Conservation (phyloP, 2,888 invertebrate species). For the Pollenia angustigena region DNA sequence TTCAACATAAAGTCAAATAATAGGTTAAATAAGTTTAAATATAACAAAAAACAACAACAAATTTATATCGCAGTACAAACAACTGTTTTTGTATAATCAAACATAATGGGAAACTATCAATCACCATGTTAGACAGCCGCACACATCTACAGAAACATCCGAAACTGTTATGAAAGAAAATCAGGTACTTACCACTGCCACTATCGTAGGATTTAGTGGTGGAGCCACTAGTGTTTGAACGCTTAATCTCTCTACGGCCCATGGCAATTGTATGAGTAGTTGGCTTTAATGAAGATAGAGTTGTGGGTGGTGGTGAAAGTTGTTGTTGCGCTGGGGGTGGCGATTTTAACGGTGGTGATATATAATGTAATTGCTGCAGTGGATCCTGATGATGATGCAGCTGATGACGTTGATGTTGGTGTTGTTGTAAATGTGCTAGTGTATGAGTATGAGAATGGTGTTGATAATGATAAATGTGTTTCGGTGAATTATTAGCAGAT, state of each 20-base stretch:
- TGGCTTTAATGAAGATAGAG: slow-evolving; percentile 52
- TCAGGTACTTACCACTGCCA: slow-evolving; percentile 81
- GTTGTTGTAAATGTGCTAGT: slow-evolving; percentile 68
- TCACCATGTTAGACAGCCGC: slow-evolving; percentile 36
- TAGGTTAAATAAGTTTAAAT: too few species aligned
- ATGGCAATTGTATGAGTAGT: slow-evolving; percentile 76
- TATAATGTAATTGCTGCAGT: slow-evolving; percentile 46
- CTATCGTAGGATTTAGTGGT: slow-evolving; percentile 82
- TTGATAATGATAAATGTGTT: slow-evolving; percentile 71
- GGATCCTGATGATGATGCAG: slow-evolving; percentile 66
- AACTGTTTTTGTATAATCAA: slow-evolving; percentile 2
- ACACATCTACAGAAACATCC: slow-evolving; percentile 15
- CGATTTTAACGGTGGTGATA: slow-evolving; percentile 66
- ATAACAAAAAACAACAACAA: not conserved
- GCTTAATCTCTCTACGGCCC: slow-evolving; percentile 84
- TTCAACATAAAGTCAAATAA: too few species aligned
- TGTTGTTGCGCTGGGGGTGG: slow-evolving; percentile 68
- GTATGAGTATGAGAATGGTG: slow-evolving; percentile 69
- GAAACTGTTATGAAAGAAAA: not conserved
- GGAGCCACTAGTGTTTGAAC: slow-evolving; percentile 83
- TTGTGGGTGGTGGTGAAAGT: slow-evolving; percentile 58
- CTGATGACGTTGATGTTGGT: slow-evolving; percentile 66
- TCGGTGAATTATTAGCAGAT: slow-evolving; percentile 76
- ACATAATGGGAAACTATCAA: slow-evolving; percentile 63
- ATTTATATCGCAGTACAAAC: not conserved